Evolutionary conservation across 1,140 invertebrate genomes (phyloP).

Genomic region (Eubasilissa regina): DNA sequence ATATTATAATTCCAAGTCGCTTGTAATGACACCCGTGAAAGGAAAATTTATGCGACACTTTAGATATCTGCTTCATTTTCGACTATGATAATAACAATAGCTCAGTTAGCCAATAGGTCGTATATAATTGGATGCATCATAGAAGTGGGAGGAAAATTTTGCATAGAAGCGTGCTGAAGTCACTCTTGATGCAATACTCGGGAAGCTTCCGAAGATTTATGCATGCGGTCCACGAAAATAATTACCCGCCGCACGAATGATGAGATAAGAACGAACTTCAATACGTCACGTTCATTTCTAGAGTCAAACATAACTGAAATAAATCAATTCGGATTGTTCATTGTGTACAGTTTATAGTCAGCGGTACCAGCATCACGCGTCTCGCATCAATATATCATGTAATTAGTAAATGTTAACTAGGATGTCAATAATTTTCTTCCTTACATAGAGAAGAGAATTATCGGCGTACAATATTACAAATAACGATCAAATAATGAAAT

Average conservation of each 20-base stretch:
- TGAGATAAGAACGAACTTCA: background rate
- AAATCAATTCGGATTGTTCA: too few relatives aligned
- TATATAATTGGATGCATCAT: conserved; percentile 25
- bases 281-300: background rate
- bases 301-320: background rate
- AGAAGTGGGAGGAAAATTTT: conserved; percentile 7
- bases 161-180: conserved; percentile 15
- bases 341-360: too few relatives aligned
- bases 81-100: conserved; percentile 11
- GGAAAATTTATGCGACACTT: conserved; percentile 20
- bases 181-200: conserved; percentile 3
- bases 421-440: too few relatives aligned
- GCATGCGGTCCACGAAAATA: conserved; percentile 37
- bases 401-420: too few relatives aligned
- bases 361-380: too few relatives aligned
- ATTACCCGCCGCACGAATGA: conserved; percentile 15
- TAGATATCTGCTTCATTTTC: conserved; percentile 16
- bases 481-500: too few relatives aligned
- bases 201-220: conserved; percentile 39
- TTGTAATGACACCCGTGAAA: background rate
- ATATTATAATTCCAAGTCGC: too few relatives aligned
- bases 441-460: too few relatives aligned
- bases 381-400: too few relatives aligned
- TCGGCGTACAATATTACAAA: too few relatives aligned
- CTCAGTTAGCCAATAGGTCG: conserved; percentile 29